These are phyloP conservation scores for Phylloscopus collybita DNA, from an alignment of 2,797 vertebrate genomes.

Conservation along the genomic window DNA sequence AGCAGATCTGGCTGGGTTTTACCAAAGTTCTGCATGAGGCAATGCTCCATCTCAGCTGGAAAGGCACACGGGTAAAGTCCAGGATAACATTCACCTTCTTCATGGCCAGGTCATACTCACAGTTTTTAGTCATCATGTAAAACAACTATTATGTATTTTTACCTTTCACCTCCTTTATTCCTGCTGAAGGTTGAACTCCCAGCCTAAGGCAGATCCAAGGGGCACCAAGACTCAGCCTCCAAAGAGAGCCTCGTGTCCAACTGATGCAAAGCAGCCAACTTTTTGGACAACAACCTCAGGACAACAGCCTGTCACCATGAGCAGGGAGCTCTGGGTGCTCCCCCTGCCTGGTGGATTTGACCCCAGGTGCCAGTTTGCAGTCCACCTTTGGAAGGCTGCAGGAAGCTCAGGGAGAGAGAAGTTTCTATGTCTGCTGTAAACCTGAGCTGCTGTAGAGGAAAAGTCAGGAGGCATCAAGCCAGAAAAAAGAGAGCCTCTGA, in stretches of 20 bases:
- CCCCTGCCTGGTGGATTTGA: background rate
- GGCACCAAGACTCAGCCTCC: background rate
- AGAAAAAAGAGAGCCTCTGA: background rate
- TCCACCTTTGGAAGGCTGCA: background rate
- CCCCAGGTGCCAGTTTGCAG: background rate
- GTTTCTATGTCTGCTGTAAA: background rate
- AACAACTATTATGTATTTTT: rapidly evolving
- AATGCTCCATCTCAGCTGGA: background rate
- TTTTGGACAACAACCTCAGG: background rate
- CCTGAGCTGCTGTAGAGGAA: background rate
- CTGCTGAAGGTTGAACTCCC: background rate
- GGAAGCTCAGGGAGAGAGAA: background rate
- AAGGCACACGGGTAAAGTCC: background rate
- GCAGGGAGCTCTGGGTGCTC: background rate
- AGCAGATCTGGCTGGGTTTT: background rate
- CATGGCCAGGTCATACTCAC: background rate
- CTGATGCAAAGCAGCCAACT: background rate
- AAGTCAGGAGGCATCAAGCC: background rate
- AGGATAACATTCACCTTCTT: background rate
- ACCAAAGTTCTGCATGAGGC: background rate
- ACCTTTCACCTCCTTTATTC: background rate
- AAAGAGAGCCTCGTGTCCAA: background rate
- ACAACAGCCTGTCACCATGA: rapidly evolving
- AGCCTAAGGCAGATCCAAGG: background rate
- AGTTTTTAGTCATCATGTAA: background rate